phyloP scores from a whole-genome alignment of 2,113 vertebrate species.

The Tyrannus savana region DNA sequence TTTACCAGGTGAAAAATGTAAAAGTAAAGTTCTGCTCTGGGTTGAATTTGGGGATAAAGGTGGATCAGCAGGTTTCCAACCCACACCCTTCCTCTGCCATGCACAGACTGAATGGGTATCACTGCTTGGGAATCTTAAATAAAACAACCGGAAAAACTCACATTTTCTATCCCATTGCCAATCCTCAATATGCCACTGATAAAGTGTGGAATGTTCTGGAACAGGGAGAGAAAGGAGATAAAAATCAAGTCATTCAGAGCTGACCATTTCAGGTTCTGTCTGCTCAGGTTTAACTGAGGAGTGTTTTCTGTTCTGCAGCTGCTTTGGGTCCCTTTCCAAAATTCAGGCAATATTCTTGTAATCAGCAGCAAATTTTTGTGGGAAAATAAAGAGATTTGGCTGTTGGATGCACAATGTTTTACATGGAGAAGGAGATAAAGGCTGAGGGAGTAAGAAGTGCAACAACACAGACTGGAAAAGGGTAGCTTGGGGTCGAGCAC shows the following conservation, averaged over 20 bases:
- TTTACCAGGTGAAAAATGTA: neutral
- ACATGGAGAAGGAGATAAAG: neutral
- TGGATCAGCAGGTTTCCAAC: neutral
- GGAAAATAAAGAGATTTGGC: neutral
- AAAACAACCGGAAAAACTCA: constrained; percentile 42
- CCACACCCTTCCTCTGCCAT: neutral
- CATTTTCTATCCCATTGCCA: constrained; percentile 69
- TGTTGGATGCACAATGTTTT: neutral
- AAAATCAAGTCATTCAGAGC: neutral
- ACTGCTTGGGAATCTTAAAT: neutral
- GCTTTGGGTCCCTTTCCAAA: neutral
- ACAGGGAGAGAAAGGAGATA: neutral
- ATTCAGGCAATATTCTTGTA: neutral
- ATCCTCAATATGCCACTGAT: constrained; percentile 72
- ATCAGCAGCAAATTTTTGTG: neutral
- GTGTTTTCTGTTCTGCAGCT: neutral
- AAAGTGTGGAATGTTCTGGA: constrained; percentile 63
- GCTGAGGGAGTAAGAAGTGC: neutral
- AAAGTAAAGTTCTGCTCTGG: too few relatives aligned
- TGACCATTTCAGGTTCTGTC: neutral
- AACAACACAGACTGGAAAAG: neutral
- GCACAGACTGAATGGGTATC: neutral
- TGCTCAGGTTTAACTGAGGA: neutral
- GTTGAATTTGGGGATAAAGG: neutral
- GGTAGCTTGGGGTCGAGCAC: neutral